phyloP scores from a whole-genome alignment of 2,888 invertebrate species.

The Cephus sareptanus region DNA sequence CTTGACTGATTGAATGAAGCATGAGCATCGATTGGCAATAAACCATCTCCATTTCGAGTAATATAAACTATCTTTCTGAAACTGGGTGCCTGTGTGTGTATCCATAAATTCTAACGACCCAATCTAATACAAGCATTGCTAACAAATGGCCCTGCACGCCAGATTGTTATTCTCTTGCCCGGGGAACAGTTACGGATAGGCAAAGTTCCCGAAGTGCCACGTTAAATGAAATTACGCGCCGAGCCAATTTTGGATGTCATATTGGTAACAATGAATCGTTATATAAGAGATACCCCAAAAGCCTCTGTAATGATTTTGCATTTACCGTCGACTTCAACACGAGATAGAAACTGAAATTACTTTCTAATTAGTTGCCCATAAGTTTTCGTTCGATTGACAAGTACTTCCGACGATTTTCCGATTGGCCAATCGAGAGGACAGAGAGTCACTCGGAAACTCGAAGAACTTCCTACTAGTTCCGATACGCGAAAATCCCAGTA shows the following conservation, averaged over 20 bases:
- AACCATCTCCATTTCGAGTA: not conserved
- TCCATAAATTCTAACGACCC: not conserved
- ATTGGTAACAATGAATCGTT: not conserved
- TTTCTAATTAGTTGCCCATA: not conserved
- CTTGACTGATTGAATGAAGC: not conserved
- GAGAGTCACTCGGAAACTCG: not conserved
- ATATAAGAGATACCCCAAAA: not conserved
- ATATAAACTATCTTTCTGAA: not conserved
- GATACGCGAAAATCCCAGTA: not conserved
- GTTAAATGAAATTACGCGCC: not conserved
- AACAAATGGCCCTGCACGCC: not conserved
- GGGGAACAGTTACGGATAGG: not conserved
- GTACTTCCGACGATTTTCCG: not conserved
- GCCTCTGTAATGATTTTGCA: not conserved
- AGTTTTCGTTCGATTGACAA: not conserved
- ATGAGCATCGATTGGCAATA: not conserved
- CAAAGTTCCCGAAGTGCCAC: not conserved
- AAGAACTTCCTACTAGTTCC: not conserved
- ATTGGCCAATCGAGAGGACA: not conserved
- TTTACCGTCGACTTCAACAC: not conserved
- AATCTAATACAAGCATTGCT: not conserved
- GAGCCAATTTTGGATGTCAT: not conserved
- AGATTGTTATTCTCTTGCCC: not conserved
- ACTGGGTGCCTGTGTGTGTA: not conserved
- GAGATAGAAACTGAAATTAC: not conserved